Evolutionary conservation across 2,888 invertebrate genomes (phyloP).

Genomic region (Dastarcus helophoroides): DNA sequence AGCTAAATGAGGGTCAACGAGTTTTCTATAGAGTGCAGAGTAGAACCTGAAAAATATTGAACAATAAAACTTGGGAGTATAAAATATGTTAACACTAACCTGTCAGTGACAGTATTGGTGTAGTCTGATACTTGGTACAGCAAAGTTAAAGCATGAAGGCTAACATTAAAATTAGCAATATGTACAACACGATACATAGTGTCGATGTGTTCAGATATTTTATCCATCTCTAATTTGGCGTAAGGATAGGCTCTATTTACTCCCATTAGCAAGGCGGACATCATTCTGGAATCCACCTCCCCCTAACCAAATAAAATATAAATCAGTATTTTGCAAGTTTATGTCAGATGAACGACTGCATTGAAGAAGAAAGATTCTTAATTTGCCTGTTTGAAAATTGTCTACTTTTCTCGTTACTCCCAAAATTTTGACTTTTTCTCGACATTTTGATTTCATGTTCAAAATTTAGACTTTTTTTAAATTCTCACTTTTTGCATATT

Average conservation of each 20-base stretch:
- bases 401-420: too few relatives aligned
- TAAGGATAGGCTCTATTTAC: conserved; percentile 78
- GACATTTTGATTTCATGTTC: too few relatives aligned
- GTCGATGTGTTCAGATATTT: conserved; percentile 53
- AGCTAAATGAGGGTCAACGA: conserved; percentile 63
- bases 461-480: too few relatives aligned
- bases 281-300: conserved; percentile 71
- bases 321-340: too few relatives aligned
- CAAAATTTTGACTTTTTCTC: too few relatives aligned
- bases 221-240: conserved; percentile 51
- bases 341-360: too few relatives aligned
- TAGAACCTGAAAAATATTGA: conserved; percentile 53
- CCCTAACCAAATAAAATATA: conserved; percentile 38
- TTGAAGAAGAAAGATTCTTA: too few relatives aligned
- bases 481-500: too few relatives aligned
- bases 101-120: conserved; percentile 41
- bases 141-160: conserved; percentile 45
- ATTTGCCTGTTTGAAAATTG: too few relatives aligned
- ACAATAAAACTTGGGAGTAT: background rate
- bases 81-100: conserved; percentile 34
- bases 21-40: conserved; percentile 76
- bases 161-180: conserved; percentile 60
- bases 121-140: conserved; percentile 52
- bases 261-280: conserved; percentile 72
- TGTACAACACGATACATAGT: conserved; percentile 75